These are phyloP conservation scores for Lepidocolaptes lacrymiger DNA, from an alignment of 2,797 vertebrate genomes.

Conservation along the genomic window DNA sequence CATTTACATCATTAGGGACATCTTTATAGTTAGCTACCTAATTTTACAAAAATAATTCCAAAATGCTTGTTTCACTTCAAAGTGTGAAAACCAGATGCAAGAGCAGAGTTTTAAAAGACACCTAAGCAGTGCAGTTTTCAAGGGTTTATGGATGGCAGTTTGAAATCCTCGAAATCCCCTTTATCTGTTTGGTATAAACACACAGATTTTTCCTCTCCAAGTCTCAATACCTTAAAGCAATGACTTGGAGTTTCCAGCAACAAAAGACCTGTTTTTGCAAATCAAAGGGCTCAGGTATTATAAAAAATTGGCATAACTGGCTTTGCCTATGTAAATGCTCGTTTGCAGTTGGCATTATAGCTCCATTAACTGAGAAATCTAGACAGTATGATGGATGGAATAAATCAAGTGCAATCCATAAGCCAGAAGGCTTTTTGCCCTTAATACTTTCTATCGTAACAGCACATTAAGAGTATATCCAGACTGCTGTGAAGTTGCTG, in stretches of 20 bases:
- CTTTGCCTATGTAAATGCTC: background rate
- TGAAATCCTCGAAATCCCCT: background rate
- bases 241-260: background rate
- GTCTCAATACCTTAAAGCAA: background rate
- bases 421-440: constrained; percentile 12
- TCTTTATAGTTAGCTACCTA: background rate
- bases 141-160: background rate
- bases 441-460: background rate
- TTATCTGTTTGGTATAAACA: background rate
- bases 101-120: background rate
- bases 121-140: constrained; percentile 13
- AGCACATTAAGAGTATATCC: constrained; percentile 3
- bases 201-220: background rate
- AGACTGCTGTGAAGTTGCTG: constrained; percentile 7
- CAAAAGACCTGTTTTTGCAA: background rate
- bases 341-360: constrained; percentile 8
- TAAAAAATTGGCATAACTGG: background rate
- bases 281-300: background rate
- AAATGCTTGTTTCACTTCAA: background rate
- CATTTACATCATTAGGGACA: background rate
- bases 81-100: background rate
- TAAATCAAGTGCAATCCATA: constrained; percentile 28
- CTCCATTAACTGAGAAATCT: constrained; percentile 1
- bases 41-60: constrained; percentile 46
- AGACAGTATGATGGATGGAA: constrained; percentile 5